Evolutionary conservation across 23 tunicate species (phyloP).

Genomic region (Trididemnum nubilum): DNA sequence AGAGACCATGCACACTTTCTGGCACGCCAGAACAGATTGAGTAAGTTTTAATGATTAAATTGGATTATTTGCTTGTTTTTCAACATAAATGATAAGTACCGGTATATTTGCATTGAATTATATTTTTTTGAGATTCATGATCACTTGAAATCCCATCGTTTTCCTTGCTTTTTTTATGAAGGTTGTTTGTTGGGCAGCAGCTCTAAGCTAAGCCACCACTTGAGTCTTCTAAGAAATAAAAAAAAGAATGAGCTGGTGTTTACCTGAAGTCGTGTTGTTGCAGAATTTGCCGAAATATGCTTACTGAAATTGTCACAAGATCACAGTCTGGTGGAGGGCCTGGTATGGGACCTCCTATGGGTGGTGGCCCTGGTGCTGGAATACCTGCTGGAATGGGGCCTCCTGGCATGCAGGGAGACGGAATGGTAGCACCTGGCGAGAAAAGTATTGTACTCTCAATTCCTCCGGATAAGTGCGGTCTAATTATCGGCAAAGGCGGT

Average conservation of each 20-base stretch:
- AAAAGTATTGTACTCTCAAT: slow-evolving; percentile 52
- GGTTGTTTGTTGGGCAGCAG: too few relatives aligned
- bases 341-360: slow-evolving; percentile 17
- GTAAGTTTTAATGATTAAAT: slow-evolving; percentile 43
- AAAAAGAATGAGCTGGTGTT: too few relatives aligned
- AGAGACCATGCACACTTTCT: slow-evolving; percentile 94
- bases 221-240: too few relatives aligned
- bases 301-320: slow-evolving; percentile 59
- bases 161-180: too few relatives aligned
- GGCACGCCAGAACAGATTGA: slow-evolving; percentile 96
- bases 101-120: too few relatives aligned
- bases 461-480: slow-evolving; percentile 99
- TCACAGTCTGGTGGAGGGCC: slow-evolving; percentile 64
- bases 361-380: slow-evolving; percentile 26
- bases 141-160: too few relatives aligned
- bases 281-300: slow-evolving; percentile 70
- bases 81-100: too few relatives aligned
- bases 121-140: too few relatives aligned
- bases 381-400: too few relatives aligned
- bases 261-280: too few relatives aligned
- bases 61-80: too few relatives aligned
- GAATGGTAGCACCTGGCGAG: slow-evolving; percentile 46
- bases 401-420: slow-evolving; percentile 6
- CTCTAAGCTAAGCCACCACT: too few relatives aligned
- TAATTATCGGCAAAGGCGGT: slow-evolving; percentile 98